Conservation (phyloP, 2,888 invertebrate genomes). For the Erpobdella octoculata region DNA sequence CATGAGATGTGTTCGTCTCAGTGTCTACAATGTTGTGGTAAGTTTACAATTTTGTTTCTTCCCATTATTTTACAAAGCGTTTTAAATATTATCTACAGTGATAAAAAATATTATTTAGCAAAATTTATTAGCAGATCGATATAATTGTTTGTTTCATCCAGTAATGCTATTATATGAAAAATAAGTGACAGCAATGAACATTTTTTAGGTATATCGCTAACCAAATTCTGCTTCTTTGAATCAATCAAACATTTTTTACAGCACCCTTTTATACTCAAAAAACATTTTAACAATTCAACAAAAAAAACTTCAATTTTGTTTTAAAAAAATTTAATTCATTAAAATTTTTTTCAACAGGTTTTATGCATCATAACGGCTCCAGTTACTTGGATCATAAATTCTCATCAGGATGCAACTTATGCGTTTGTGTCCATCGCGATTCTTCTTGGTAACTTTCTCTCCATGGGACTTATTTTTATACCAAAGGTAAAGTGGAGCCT, state of each 20-base stretch:
- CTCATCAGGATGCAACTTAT: slow-evolving; percentile 93
- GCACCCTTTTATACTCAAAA: not conserved
- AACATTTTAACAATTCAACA: not conserved
- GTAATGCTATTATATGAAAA: too few species aligned
- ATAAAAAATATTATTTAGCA: not conserved
- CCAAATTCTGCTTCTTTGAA: too few species aligned
- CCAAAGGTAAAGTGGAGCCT: slow-evolving; percentile 65
- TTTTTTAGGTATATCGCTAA: too few species aligned
- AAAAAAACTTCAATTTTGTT: not conserved
- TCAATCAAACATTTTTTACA: too few species aligned
- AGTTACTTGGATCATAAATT: slow-evolving; percentile 89
- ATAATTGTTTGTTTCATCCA: not conserved
- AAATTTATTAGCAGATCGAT: not conserved
- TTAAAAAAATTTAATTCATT: not conserved
- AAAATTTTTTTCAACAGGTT: slow-evolving; percentile 52
- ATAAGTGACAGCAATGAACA: too few species aligned
- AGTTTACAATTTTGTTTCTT: too few species aligned
- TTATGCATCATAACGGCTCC: slow-evolving; percentile 94
- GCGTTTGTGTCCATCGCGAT: slow-evolving; percentile 92
- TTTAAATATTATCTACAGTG: too few species aligned
- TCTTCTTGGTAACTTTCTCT: slow-evolving; percentile 93
- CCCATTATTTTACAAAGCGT: too few species aligned
- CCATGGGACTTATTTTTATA: slow-evolving; percentile 95
- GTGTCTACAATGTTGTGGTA: slow-evolving; percentile 95
- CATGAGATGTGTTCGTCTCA: slow-evolving; percentile 95